phyloP scores from a whole-genome alignment of 1,140 invertebrate species.

The Dolichoris vasculosae region DNA sequence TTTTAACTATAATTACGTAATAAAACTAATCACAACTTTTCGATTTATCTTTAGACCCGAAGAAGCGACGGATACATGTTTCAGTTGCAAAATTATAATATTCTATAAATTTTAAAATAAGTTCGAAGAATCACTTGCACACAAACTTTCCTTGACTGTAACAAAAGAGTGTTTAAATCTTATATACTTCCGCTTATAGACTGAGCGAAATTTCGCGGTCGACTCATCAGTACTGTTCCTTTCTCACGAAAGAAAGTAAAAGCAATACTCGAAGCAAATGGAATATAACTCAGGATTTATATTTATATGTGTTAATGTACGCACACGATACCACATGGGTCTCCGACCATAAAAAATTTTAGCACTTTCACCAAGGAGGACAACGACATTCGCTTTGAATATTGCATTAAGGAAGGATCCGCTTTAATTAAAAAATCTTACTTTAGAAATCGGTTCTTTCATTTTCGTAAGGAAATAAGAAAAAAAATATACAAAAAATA shows the following conservation, averaged over 20 bases:
- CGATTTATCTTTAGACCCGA: background rate
- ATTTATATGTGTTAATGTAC: background rate
- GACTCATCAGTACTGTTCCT: background rate
- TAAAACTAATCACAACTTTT: background rate
- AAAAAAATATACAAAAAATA: too few species aligned
- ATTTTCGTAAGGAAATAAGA: too few species aligned
- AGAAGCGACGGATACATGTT: too few species aligned
- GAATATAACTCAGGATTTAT: background rate
- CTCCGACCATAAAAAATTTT: constrained; percentile 6
- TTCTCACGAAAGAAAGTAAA: constrained; percentile 20
- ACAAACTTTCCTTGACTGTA: background rate
- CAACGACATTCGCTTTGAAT: background rate
- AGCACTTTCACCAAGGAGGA: constrained; percentile 25
- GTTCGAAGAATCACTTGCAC: background rate
- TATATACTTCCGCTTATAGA: background rate
- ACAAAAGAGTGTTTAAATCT: background rate
- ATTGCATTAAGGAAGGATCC: background rate
- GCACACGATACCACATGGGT: background rate
- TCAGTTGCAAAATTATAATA: too few species aligned
- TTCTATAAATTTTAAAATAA: too few species aligned
- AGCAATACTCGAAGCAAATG: background rate
- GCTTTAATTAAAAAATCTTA: background rate
- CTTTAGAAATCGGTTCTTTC: background rate
- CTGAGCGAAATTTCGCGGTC: background rate
- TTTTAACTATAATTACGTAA: background rate